A percentile compares a stretch with the other conserved stretches of the same genome.
phyloP scores from a whole-genome alignment of 1,140 invertebrate species.

The Orussus abietinus region DNA sequence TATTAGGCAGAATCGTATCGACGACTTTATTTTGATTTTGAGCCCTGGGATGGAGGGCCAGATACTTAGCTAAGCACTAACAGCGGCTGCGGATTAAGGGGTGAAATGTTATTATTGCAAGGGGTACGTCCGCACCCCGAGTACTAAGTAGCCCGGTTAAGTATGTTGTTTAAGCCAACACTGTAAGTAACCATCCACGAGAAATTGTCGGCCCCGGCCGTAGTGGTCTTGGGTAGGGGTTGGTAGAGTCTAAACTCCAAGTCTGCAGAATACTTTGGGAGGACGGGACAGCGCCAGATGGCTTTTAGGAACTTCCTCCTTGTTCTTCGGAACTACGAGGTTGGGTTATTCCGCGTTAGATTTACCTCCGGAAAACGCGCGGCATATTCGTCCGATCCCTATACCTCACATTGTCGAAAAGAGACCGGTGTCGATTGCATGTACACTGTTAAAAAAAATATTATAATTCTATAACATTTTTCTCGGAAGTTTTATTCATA shows the following conservation, averaged over 20 bases:
- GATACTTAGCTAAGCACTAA: conserved; percentile 36
- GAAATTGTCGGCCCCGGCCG: conserved; percentile 39
- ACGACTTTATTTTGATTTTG: conserved; percentile 45
- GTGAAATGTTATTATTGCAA: conserved; percentile 55
- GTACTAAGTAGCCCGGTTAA: conserved; percentile 52
- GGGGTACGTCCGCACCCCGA: conserved; percentile 41
- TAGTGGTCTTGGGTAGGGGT: too few species aligned
- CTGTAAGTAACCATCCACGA: conserved; percentile 48
- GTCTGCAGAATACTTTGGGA: conserved; percentile 31
- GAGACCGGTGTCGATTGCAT: too few species aligned
- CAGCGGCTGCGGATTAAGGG: conserved; percentile 45
- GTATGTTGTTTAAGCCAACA: conserved; percentile 56
- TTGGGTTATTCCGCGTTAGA: background rate
- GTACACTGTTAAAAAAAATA: too few species aligned
- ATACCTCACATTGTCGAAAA: too few species aligned
- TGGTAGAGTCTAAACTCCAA: conserved; percentile 23
- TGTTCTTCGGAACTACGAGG: background rate
- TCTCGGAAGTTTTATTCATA: too few species aligned
- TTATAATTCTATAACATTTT: too few species aligned
- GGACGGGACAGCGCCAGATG: conserved; percentile 30
- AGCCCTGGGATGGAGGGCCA: background rate
- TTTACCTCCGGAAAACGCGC: too few species aligned
- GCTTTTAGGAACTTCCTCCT: conserved; percentile 19
- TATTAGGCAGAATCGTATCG: conserved; percentile 34
- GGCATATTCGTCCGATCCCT: too few species aligned